Percentiles rank a stretch among this genome's conserved stretches.
Evolutionary conservation across 2,113 vertebrate genomes (phyloP).

Genomic region (Phylloscopus trochiloides): DNA sequence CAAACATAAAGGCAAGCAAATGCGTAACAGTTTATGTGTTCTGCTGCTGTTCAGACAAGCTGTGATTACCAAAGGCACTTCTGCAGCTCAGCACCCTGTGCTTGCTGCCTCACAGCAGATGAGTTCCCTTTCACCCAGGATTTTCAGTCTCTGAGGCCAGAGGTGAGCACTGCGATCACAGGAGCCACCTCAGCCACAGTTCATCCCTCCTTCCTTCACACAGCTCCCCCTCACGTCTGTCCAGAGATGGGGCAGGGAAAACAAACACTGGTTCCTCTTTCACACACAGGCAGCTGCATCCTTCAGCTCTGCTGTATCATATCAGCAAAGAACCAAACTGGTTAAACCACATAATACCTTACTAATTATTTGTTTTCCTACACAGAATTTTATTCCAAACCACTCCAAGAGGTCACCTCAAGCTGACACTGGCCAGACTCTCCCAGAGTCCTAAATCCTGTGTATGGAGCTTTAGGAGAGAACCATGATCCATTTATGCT

Average conservation of each 20-base stretch:
- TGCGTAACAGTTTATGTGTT: neutral
- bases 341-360: neutral
- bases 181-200: fast-evolving
- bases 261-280: neutral
- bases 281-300: neutral
- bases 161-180: neutral
- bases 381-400: neutral
- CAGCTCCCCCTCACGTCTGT: conserved; percentile 39
- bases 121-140: neutral
- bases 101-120: neutral
- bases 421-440: neutral
- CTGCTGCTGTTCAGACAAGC: neutral
- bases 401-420: neutral
- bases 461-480: neutral
- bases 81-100: neutral
- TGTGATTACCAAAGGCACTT: neutral
- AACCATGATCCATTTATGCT: fast-evolving
- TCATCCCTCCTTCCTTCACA: neutral
- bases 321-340: neutral
- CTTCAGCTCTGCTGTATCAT: fast-evolving
- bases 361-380: neutral
- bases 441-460: neutral
- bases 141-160: neutral
- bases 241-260: neutral
- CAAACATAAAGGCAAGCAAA: neutral